Conservation (phyloP, 2,113 vertebrate species). For the Empidonax alnorum region DNA sequence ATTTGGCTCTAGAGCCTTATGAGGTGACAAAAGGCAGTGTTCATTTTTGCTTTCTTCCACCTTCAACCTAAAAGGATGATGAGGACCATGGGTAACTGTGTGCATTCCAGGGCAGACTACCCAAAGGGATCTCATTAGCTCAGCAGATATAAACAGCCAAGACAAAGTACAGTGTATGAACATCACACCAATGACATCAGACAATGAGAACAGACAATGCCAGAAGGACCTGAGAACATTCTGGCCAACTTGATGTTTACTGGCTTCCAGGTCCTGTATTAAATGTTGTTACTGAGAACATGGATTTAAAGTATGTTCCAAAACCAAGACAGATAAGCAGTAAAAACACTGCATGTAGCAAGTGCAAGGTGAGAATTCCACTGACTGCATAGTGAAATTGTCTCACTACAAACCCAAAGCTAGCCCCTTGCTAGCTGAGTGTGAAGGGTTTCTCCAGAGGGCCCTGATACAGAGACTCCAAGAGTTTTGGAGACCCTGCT, state of each 20-base stretch:
- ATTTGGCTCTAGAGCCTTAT: neutral
- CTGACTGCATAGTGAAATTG: neutral
- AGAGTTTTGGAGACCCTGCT: accelerated
- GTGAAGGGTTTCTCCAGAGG: neutral
- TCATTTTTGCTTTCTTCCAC: neutral
- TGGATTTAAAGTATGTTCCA: neutral
- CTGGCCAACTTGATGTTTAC: neutral
- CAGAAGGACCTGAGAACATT: neutral
- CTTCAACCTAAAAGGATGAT: neutral
- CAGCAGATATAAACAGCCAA: neutral
- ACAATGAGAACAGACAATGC: neutral
- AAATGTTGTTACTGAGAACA: neutral
- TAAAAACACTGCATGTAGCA: neutral
- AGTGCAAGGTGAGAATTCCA: neutral
- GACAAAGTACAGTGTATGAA: neutral
- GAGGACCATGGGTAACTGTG: accelerated
- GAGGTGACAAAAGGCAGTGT: neutral
- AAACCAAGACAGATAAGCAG: neutral
- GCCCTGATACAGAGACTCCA: neutral
- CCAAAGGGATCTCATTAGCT: neutral
- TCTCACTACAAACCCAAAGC: neutral
- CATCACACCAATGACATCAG: neutral
- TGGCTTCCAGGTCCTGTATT: neutral
- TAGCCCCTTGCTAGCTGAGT: neutral
- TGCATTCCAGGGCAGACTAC: neutral